These are phyloP conservation scores for Coptotermes formosanus DNA, from an alignment of 1,140 invertebrate species.

Conservation along the genomic window DNA sequence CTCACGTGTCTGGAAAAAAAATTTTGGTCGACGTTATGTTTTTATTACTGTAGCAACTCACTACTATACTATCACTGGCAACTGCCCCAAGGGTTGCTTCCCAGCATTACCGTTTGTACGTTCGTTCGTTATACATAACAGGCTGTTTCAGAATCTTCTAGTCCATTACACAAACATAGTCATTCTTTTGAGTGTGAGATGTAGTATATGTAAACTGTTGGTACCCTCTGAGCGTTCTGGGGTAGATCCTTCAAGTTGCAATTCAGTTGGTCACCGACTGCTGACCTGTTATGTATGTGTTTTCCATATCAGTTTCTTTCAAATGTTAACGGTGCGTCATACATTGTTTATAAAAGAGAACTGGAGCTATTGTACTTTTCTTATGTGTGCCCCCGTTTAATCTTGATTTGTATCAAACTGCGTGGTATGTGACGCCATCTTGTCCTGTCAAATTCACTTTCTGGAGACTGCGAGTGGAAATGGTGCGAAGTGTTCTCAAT, in stretches of 20 bases:
- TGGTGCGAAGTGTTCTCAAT: slow-evolving; percentile 54
- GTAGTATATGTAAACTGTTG: slow-evolving; percentile 56
- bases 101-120: slow-evolving; percentile 36
- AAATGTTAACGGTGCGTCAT: neutral
- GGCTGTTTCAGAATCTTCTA: slow-evolving; percentile 38
- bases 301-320: neutral
- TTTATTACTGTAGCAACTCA: slow-evolving; percentile 34
- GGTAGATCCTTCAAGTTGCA: slow-evolving; percentile 39
- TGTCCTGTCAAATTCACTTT: slow-evolving; percentile 16
- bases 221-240: slow-evolving; percentile 44
- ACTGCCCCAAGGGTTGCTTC: slow-evolving; percentile 37
- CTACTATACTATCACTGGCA: slow-evolving; percentile 35
- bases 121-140: slow-evolving; percentile 37
- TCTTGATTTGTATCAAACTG: neutral
- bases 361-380: neutral
- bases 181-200: slow-evolving; percentile 48
- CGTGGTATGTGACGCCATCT: neutral
- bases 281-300: neutral
- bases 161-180: slow-evolving; percentile 36
- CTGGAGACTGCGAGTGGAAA: slow-evolving; percentile 26
- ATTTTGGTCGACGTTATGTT: slow-evolving; percentile 30
- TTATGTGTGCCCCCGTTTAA: neutral
- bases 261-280: neutral
- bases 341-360: neutral
- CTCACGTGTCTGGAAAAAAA: slow-evolving; percentile 37